Percentiles rank a stretch among this genome's conserved stretches.
These are phyloP conservation scores for Stictocephala bisonia DNA, from an alignment of 2,888 invertebrate species.

Conservation along the genomic window DNA sequence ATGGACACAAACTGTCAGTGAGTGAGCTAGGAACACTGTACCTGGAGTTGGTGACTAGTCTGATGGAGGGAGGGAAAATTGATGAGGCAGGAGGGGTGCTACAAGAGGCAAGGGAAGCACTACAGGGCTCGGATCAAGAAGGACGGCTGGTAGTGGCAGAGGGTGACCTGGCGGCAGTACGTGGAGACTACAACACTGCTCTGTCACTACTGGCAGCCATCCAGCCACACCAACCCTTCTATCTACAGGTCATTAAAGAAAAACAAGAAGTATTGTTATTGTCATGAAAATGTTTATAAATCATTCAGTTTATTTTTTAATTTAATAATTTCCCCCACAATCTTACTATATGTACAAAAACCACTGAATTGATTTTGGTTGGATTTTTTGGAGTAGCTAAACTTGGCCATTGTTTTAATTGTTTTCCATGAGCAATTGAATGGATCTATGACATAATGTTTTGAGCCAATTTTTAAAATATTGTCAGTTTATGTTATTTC, in stretches of 20 bases:
- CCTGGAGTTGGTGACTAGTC: conserved; percentile 85
- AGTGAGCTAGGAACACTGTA: conserved; percentile 88
- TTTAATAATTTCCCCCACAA: too few relatives aligned
- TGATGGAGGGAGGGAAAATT: conserved; percentile 75
- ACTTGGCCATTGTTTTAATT: too few relatives aligned
- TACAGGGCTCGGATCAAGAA: conserved; percentile 80
- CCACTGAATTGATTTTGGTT: too few relatives aligned
- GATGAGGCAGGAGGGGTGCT: conserved; percentile 85
- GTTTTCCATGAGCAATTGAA: too few relatives aligned
- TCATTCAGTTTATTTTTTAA: too few relatives aligned
- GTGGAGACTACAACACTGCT: conserved; percentile 85
- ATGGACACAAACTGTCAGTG: conserved; percentile 50
- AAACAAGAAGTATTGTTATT: too few relatives aligned
- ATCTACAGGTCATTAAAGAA: conserved; percentile 76
- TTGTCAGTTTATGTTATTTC: too few relatives aligned
- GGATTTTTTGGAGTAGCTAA: too few relatives aligned
- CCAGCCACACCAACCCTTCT: conserved; percentile 85
- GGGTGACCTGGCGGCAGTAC: conserved; percentile 83
- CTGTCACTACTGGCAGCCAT: conserved; percentile 83
- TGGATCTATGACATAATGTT: too few relatives aligned
- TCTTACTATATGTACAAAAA: too few relatives aligned
- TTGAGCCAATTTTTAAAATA: too few relatives aligned
- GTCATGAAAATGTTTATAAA: too few relatives aligned
- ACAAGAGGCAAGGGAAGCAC: conserved; percentile 70
- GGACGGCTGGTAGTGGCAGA: conserved; percentile 85